Evolutionary conservation across 2,113 vertebrate genomes (phyloP).

Genomic region (Amblyornis subalaris): DNA sequence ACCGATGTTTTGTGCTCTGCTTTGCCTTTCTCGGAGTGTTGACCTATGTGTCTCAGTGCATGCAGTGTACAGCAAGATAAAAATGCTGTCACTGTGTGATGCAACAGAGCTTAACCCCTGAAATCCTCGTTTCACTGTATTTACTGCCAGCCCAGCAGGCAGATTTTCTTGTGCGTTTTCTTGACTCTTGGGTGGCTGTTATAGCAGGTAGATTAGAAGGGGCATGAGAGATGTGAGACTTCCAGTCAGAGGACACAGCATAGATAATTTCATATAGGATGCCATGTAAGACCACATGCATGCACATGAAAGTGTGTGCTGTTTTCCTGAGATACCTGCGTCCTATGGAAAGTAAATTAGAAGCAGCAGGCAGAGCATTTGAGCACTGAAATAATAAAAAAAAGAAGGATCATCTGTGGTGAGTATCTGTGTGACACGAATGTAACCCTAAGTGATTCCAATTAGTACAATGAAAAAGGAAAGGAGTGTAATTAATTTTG

Average conservation of each 20-base stretch:
- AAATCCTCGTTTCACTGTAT: not conserved
- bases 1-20: not conserved
- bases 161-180: not conserved
- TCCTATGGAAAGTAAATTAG: not conserved
- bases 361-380: not conserved
- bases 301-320: not conserved
- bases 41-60: not conserved
- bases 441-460: not conserved
- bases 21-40: not conserved
- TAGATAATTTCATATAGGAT: constrained; percentile 24
- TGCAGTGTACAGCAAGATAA: not conserved
- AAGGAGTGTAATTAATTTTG: not conserved
- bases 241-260: not conserved
- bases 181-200: not conserved
- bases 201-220: not conserved
- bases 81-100: not conserved
- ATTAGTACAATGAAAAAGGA: not conserved
- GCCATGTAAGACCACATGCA: not conserved
- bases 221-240: not conserved
- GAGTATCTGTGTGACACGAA: not conserved
- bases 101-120: not conserved
- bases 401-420: not conserved
- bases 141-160: not conserved
- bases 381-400: not conserved
- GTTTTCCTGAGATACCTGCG: not conserved